phyloP scores from a whole-genome alignment of 2,113 vertebrate genomes.

The Rhinichthys klamathensis region DNA sequence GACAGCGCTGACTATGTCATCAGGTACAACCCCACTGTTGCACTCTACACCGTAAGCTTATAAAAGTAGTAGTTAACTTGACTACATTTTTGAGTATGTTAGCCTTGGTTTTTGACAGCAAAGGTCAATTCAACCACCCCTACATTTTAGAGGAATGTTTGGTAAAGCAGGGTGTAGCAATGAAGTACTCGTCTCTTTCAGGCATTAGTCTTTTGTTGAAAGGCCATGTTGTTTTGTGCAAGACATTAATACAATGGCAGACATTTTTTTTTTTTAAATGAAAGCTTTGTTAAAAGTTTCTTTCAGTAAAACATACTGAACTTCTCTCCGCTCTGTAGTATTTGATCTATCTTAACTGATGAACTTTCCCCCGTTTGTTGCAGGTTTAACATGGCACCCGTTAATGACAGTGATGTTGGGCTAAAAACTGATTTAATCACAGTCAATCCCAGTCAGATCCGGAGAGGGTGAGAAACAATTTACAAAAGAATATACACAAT shows the following conservation, averaged over 20 bases:
- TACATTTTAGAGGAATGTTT: too few relatives aligned
- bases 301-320: too few relatives aligned
- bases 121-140: too few relatives aligned
- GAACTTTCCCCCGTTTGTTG: too few relatives aligned
- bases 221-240: too few relatives aligned
- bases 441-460: conserved; percentile 16
- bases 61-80: not conserved
- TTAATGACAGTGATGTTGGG: conserved; percentile 27
- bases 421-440: not conserved
- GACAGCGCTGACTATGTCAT: not conserved
- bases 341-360: too few relatives aligned
- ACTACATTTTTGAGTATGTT: not conserved
- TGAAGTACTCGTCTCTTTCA: not conserved
- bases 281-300: too few relatives aligned
- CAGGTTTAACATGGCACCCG: conserved; percentile 11
- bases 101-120: not conserved
- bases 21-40: not conserved
- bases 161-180: not conserved
- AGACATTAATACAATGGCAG: too few relatives aligned
- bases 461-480: not conserved
- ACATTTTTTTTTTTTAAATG: too few relatives aligned
- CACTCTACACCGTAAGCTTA: too few relatives aligned
- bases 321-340: too few relatives aligned
- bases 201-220: not conserved
- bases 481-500: too few relatives aligned